phyloP scores from a whole-genome alignment of 1,140 invertebrate species.

The Colletes latitarsis region DNA sequence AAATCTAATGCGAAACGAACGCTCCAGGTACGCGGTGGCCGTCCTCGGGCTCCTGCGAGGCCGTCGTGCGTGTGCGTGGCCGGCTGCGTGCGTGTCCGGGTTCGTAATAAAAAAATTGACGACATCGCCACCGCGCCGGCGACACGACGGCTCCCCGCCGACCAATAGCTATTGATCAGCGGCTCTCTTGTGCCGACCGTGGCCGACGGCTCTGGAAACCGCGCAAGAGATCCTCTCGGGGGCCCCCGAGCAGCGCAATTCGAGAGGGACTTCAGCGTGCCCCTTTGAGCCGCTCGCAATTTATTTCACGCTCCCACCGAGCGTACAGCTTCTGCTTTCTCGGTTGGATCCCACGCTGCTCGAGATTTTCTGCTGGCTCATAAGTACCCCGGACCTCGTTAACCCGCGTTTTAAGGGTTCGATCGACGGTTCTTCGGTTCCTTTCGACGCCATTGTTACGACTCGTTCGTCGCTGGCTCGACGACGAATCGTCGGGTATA shows the following conservation, averaged over 20 bases:
- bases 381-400: not conserved
- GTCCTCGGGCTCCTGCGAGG: not conserved
- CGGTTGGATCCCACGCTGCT: conserved; percentile 10
- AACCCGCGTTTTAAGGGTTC: not conserved
- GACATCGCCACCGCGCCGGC: conserved; percentile 68
- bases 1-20: conserved; percentile 60
- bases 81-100: conserved; percentile 52
- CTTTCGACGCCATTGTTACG: too few species aligned
- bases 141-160: conserved; percentile 65
- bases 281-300: conserved; percentile 26
- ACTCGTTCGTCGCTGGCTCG: too few species aligned
- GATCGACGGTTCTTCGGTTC: too few species aligned
- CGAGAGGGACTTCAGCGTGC: conserved; percentile 21
- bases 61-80: conserved; percentile 51
- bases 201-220: conserved; percentile 49
- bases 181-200: conserved; percentile 57
- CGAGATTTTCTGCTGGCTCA: conserved; percentile 18
- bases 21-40: conserved; percentile 3
- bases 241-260: conserved; percentile 27
- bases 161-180: conserved; percentile 72
- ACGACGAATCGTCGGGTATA: too few species aligned
- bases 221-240: conserved; percentile 40
- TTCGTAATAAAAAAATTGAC: conserved; percentile 71
- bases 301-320: conserved; percentile 24
- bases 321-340: not conserved